Percentiles rank a stretch among this genome's conserved stretches.
Evolutionary conservation across 2,113 vertebrate species (phyloP).

Genomic region (Chamaetylas fuelleborni): DNA sequence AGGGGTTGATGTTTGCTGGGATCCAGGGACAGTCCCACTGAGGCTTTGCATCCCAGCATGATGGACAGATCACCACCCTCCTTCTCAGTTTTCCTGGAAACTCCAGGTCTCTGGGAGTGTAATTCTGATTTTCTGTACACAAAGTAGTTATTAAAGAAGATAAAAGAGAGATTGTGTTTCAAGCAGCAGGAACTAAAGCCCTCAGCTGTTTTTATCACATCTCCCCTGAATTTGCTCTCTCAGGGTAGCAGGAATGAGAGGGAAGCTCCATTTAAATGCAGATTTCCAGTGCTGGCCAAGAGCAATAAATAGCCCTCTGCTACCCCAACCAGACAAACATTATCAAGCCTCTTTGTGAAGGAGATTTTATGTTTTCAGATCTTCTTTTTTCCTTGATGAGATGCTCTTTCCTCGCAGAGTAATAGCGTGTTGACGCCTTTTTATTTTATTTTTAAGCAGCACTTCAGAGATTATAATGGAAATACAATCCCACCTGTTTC

Average conservation of each 20-base stretch:
- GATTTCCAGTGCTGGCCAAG: conserved; percentile 35
- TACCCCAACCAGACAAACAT: neutral
- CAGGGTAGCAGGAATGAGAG: neutral
- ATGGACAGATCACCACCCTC: neutral
- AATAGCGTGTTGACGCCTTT: neutral
- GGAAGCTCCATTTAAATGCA: conserved; percentile 59
- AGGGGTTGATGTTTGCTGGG: neutral
- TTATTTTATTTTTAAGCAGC: conserved; percentile 46
- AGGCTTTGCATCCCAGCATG: neutral
- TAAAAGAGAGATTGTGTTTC: conserved; percentile 20
- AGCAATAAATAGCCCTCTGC: conserved; percentile 32
- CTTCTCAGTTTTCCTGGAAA: neutral
- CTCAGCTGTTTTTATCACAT: neutral
- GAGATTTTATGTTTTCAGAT: neutral
- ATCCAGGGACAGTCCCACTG: neutral
- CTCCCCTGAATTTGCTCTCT: conserved; percentile 1
- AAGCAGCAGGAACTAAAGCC: neutral
- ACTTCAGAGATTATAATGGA: conserved; percentile 4
- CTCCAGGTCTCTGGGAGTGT: neutral
- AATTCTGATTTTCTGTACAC: neutral
- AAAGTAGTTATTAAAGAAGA: conserved; percentile 33
- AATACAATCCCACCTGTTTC: conserved; percentile 5
- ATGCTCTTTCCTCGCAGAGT: neutral
- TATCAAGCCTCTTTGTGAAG: conserved; percentile 14
- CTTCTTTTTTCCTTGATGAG: neutral